Conservation (phyloP, 2,797 vertebrate species). For the Pteropus rufus region DNA sequence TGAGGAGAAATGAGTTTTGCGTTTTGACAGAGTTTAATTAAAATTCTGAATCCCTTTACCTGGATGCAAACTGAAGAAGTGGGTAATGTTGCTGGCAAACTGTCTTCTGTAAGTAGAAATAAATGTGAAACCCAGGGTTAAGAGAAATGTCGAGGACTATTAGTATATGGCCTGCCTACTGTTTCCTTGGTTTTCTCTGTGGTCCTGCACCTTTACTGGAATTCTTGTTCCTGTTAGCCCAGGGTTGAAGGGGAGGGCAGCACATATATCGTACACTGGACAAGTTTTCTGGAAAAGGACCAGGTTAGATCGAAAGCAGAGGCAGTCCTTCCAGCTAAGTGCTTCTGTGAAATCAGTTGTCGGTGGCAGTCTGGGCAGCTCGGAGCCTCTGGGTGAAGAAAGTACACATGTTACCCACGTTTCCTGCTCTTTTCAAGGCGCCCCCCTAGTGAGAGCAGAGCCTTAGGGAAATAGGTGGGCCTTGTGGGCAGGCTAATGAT, state of each 20-base stretch:
- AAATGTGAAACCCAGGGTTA: background rate
- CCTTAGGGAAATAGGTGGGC: background rate
- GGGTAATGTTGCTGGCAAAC: background rate
- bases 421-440: background rate
- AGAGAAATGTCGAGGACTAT: background rate
- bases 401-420: fast-evolving
- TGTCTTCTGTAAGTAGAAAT: conserved; percentile 6
- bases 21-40: conserved; percentile 35
- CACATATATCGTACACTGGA: background rate
- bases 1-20: conserved; percentile 14
- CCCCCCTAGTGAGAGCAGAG: background rate
- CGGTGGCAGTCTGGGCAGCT: background rate
- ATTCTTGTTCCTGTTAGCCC: background rate
- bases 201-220: background rate
- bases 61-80: background rate
- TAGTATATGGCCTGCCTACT: background rate
- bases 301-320: background rate
- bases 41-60: background rate
- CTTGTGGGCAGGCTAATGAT: background rate
- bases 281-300: background rate
- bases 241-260: background rate
- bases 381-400: background rate
- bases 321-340: background rate
- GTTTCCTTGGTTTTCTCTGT: background rate
- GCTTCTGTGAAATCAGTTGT: background rate